phyloP scores from a whole-genome alignment of 2,797 vertebrate species.

The Schizopygopsis malacanthus region DNA sequence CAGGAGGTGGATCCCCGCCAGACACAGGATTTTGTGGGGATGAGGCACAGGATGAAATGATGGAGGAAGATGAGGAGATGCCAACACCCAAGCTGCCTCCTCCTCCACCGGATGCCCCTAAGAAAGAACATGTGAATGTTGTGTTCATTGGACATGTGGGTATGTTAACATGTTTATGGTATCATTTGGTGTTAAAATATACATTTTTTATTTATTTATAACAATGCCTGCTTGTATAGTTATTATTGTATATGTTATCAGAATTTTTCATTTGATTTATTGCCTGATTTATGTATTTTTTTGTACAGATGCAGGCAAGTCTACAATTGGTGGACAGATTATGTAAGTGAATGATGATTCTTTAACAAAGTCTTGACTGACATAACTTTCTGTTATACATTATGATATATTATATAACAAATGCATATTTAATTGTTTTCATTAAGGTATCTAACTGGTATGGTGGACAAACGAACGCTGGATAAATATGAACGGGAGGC shows the following conservation, averaged over 20 bases:
- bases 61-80: conserved; percentile 97
- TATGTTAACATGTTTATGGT: conserved; percentile 72
- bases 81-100: conserved; percentile 88
- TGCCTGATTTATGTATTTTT: neutral
- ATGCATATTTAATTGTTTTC: conserved; percentile 7
- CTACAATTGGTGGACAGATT: conserved; percentile 98
- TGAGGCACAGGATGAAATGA: conserved; percentile 88
- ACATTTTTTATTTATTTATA: neutral
- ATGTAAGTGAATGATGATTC: conserved; percentile 84
- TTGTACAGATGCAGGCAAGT: conserved; percentile 93
- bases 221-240: neutral
- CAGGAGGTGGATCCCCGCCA: conserved; percentile 71
- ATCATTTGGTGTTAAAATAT: neutral
- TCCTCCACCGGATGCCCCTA: conserved; percentile 89
- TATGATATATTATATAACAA: neutral
- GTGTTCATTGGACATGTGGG: conserved; percentile 99
- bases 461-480: conserved; percentile 99
- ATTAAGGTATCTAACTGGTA: conserved; percentile 95
- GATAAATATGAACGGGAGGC: conserved; percentile 99
- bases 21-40: conserved; percentile 77
- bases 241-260: neutral
- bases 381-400: neutral
- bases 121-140: conserved; percentile 98
- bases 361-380: conserved; percentile 1
- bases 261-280: neutral